Conservation (phyloP, 2,113 vertebrate genomes). For the Oryzias melastigma region DNA sequence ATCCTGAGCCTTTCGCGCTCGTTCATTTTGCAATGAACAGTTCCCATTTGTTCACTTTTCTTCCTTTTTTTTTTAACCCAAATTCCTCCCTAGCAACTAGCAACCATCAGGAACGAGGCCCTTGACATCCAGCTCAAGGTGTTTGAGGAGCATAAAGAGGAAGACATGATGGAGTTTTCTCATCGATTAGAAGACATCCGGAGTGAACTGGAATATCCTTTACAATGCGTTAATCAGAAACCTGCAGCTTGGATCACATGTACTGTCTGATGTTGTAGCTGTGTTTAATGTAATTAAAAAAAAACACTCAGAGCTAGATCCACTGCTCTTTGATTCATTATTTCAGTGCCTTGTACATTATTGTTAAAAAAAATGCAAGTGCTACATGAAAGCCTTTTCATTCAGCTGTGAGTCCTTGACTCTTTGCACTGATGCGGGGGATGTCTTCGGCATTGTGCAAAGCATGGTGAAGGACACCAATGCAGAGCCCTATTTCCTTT, state of each 20-base stretch:
- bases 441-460: slow-evolving; percentile 89
- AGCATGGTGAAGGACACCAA: slow-evolving; percentile 88
- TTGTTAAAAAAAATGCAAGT: not conserved
- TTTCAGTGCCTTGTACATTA: slow-evolving; percentile 6
- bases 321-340: not conserved
- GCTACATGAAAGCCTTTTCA: slow-evolving; percentile 9
- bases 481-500: slow-evolving; percentile 90
- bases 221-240: slow-evolving; percentile 12
- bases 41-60: not conserved
- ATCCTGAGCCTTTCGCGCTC: not conserved
- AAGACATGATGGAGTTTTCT: slow-evolving; percentile 94
- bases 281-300: not conserved
- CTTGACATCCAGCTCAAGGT: slow-evolving; percentile 97
- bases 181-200: slow-evolving; percentile 93
- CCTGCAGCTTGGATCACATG: not conserved
- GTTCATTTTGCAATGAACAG: slow-evolving; percentile 4
- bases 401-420: slow-evolving; percentile 76
- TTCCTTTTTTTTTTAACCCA: not conserved
- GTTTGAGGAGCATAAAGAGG: slow-evolving; percentile 95
- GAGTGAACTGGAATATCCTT: slow-evolving; percentile 98
- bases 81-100: slow-evolving; percentile 61
- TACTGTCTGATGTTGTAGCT: slow-evolving; percentile 13
- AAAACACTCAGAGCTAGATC: not conserved
- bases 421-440: slow-evolving; percentile 85
- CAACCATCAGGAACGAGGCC: slow-evolving; percentile 85